Base-by-base conservation (phyloP, 2,888 invertebrate species). In the Cantharis rufa region DNA sequence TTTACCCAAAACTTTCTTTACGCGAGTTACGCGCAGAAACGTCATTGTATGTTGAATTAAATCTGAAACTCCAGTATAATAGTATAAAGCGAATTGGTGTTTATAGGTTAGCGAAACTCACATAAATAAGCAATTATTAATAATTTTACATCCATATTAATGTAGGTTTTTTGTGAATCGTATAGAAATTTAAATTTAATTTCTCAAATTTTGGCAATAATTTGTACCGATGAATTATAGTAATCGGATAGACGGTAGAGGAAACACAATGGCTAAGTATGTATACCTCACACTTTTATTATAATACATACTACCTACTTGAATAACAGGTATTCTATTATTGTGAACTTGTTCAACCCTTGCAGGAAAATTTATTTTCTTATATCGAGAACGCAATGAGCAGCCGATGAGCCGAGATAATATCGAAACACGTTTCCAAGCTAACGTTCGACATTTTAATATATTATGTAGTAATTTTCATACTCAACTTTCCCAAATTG, bases 31-130 rank as follows among this genome's bases (percentile, higher is more conserved):
- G 24, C 16, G 24, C 28, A 48, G 69, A 27, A 70, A 68, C 76
- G 76, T 72, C 73, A 69, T 71, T 48, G n/a, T 48, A n/a, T 48
- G 48, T n/a, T n/a, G 69, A 76, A 63, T 72, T 75, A 28, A 24
- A 69, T 68, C 63, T 48, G 24, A 71, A 71, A 62, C 69, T 68
- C 18, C 18, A 21, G 72, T 72, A 68, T 27, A 28, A 68, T 15
- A 21, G 72, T 72, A 68, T 27, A 28, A 68, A 27, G 63, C 64
- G 18, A 73, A 76, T 75, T 75, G 75, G 75, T 76, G 78, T 76
- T 78, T 78, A 75, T 78, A 72, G 78, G 78, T 76, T 78, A 78
- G 72, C 75, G 71, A 78, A 78, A 78, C 75, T 72, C 72, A 62
- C 72, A 71, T 69, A 72, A 76, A 72, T 75, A 70, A 70, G 13